A percentile compares a stretch with the other conserved stretches of the same genome.
phyloP scores from a whole-genome alignment of 2,113 vertebrate species.

The Acrocephalus kingi region DNA sequence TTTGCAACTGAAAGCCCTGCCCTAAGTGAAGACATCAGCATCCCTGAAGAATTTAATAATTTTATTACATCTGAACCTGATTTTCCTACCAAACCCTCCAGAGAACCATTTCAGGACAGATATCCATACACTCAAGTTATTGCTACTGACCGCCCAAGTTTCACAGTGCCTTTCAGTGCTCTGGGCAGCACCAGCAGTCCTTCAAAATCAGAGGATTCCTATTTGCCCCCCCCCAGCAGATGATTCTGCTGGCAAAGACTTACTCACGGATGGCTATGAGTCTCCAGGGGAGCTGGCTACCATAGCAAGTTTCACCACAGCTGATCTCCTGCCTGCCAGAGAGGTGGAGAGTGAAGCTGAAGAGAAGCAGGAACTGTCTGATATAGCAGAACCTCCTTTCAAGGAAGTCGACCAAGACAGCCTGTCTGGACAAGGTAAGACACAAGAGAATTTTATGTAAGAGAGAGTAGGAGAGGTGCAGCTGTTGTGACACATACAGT shows the following conservation, averaged over 20 bases:
- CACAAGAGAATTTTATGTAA: background rate
- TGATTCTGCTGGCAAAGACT: conserved; percentile 28
- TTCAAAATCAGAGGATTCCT: background rate
- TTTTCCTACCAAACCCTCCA: conserved; percentile 28
- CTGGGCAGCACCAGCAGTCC: background rate
- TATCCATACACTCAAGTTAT: background rate
- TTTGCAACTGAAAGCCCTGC: background rate
- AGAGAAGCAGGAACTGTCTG: background rate
- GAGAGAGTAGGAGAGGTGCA: background rate
- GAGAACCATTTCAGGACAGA: background rate
- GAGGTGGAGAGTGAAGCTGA: background rate
- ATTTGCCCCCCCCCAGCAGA: conserved; percentile 40
- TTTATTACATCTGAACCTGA: conserved; percentile 11
- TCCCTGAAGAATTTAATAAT: conserved; percentile 1
- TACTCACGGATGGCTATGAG: background rate
- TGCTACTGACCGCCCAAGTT: background rate
- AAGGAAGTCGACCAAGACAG: background rate
- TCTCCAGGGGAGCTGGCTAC: background rate
- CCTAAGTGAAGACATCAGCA: background rate
- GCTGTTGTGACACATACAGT: background rate
- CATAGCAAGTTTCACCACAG: background rate
- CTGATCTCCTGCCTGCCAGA: background rate
- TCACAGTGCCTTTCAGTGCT: conserved; percentile 10
- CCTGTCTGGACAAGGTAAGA: conserved; percentile 18
- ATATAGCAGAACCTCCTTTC: background rate